Base-by-base conservation (phyloP, 2,113 vertebrate genomes). In the Gymnobelideus leadbeateri region DNA sequence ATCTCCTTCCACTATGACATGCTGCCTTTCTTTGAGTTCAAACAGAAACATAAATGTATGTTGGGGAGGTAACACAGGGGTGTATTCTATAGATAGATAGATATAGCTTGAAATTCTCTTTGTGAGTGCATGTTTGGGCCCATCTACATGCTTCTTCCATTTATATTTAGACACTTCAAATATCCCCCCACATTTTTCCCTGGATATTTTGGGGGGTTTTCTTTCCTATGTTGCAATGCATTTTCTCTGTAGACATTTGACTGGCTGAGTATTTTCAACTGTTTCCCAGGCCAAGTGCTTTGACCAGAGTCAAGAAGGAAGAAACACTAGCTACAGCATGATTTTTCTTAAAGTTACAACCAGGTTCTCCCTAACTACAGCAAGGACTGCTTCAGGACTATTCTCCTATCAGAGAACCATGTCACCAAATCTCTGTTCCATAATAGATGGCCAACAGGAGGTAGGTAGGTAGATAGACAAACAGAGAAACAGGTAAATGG, bases 401-500 rank as follows among this genome's bases (percentile, higher is more conserved):
- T 94, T 95, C 96, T 96, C 89, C 0, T 51, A 5, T 94, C 89
- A 95, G 96, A 98, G 90, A 28, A 94, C 91, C 91, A 46, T 91
- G 84, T 92, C 96, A 96, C 91, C 92, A 94, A 89, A 26, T 97
- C 96, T 97, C 90, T 61, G 61, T 50, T 96, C 92, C 92, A 52
- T 51, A 97, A 94, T 43, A 16, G 14, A n/a, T n/a, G 16, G 5
- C 37, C 37, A 77, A 19, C 14, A 21, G 0, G 16, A 96, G 96
- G 97, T 97, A 90, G 68, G 46, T 90, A 95, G 97, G 77, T 93
- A 97, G 43, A 97, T 7, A 97, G 93, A 97, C 91, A 92, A 97
- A 98, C 98, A 98, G 93, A 90, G 97, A 96, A 93, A 57, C 10
- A 97, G 90, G 54, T 91, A 96, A 95, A 97, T 97, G 94, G 97